phyloP scores from a whole-genome alignment of 2,113 vertebrate genomes.

The Lynx canadensis region DNA sequence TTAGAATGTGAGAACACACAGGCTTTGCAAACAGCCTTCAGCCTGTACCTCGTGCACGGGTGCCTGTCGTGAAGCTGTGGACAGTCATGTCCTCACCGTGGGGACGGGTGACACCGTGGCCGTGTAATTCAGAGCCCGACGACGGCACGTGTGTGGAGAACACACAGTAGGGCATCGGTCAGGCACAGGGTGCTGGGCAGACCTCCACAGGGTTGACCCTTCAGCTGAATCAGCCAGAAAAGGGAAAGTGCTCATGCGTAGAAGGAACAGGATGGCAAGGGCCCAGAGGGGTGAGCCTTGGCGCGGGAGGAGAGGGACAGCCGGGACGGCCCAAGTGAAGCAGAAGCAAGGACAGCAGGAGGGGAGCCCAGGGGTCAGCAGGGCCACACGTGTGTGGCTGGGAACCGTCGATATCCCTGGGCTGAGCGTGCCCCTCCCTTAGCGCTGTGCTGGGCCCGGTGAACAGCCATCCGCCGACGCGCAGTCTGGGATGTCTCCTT shows the following conservation, averaged over 20 bases:
- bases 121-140: background rate
- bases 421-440: background rate
- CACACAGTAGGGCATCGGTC: background rate
- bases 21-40: background rate
- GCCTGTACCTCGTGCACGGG: background rate
- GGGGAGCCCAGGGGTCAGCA: background rate
- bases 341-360: background rate
- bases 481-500: background rate
- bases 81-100: background rate
- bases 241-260: fast-evolving
- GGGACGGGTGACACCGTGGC: too few species aligned
- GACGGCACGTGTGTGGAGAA: fast-evolving
- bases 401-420: background rate
- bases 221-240: background rate
- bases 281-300: background rate
- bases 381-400: background rate
- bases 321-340: background rate
- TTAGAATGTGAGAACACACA: background rate
- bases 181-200: background rate
- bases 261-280: background rate
- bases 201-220: background rate
- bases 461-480: fast-evolving
- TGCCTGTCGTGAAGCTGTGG: background rate
- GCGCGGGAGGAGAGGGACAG: background rate
- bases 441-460: background rate